These are phyloP conservation scores for Campoletis raptor DNA, from an alignment of 2,888 invertebrate genomes.

Conservation along the genomic window DNA sequence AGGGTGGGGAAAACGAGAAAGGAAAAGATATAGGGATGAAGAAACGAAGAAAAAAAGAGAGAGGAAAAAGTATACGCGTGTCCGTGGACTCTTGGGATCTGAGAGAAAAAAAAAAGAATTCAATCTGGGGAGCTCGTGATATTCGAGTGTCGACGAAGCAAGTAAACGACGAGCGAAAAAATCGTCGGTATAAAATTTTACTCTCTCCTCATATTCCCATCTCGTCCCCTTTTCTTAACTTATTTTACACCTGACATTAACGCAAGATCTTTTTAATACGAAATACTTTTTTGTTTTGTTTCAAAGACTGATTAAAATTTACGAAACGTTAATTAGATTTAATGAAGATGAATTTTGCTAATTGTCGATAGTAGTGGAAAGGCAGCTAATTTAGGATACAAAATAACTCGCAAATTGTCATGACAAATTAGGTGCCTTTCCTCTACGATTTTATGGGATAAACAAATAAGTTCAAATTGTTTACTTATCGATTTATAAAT, in stretches of 20 bases:
- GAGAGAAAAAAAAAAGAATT: conserved; percentile 45
- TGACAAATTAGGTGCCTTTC: no score
- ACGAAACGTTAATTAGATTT: neutral
- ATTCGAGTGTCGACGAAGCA: conserved; percentile 50
- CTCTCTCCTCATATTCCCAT: conserved; percentile 23
- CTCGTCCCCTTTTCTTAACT: neutral
- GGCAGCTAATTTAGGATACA: no score
- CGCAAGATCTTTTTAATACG: neutral
- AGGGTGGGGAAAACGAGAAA: conserved; percentile 35
- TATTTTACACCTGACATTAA: conserved; percentile 1
- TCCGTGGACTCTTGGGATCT: conserved; percentile 35
- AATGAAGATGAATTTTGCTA: neutral
- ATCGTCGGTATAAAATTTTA: conserved; percentile 27
- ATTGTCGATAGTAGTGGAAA: neutral
- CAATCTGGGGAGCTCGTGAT: conserved; percentile 51
- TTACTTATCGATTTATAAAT: no score
- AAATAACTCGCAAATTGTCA: no score
- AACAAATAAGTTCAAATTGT: no score
- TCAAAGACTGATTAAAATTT: neutral
- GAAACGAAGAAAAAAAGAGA: conserved; percentile 29
- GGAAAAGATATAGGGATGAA: neutral
- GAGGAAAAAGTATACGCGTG: conserved; percentile 36
- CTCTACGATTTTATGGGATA: no score
- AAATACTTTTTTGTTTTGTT: neutral
- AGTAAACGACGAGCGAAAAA: conserved; percentile 11